A percentile compares a stretch with the other conserved stretches of the same genome.
These are phyloP conservation scores for Notolepis coatsorum DNA, from an alignment of 2,797 vertebrate genomes.

Conservation along the genomic window DNA sequence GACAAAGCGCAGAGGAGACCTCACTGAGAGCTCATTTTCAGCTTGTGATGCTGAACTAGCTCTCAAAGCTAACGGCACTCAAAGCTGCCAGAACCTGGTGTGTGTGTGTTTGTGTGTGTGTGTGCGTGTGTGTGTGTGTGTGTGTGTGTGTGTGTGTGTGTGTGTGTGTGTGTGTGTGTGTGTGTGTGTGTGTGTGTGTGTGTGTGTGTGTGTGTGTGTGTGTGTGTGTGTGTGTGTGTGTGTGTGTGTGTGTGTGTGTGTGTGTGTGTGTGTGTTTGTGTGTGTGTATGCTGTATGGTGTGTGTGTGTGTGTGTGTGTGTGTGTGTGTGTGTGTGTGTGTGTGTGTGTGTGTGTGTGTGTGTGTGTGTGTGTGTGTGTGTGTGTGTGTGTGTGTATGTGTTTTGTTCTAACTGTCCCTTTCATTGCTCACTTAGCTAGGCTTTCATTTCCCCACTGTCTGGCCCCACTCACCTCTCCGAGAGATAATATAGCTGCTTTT, in stretches of 20 bases:
- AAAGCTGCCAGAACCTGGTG: conserved; percentile 62
- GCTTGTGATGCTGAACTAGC: conserved; percentile 54
- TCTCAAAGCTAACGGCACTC: conserved; percentile 72
- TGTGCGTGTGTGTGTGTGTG: neutral
- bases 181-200: conserved; percentile 1
- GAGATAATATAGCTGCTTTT: conserved; percentile 79
- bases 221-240: conserved; percentile 29
- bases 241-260: conserved; percentile 7
- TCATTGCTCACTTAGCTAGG: conserved; percentile 78
- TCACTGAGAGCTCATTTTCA: conserved; percentile 59
- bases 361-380: conserved; percentile 3
- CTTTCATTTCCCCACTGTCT: conserved; percentile 77
- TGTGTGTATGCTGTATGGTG: neutral
- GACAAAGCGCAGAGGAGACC: conserved; percentile 75
- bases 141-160: conserved; percentile 1
- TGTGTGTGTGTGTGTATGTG: conserved; percentile 26
- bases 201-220: conserved; percentile 34
- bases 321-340: conserved; percentile 6
- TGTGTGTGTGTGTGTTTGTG: conserved; percentile 4
- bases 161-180: conserved; percentile 6
- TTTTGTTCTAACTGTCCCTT: conserved; percentile 69
- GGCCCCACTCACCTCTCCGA: conserved; percentile 74
- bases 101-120: neutral
- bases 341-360: neutral
- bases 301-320: no score